Percentiles rank a stretch among this genome's conserved stretches.
Evolutionary conservation across 2,797 vertebrate genomes (phyloP).

Genomic region (Dicrostonyx torquatus): DNA sequence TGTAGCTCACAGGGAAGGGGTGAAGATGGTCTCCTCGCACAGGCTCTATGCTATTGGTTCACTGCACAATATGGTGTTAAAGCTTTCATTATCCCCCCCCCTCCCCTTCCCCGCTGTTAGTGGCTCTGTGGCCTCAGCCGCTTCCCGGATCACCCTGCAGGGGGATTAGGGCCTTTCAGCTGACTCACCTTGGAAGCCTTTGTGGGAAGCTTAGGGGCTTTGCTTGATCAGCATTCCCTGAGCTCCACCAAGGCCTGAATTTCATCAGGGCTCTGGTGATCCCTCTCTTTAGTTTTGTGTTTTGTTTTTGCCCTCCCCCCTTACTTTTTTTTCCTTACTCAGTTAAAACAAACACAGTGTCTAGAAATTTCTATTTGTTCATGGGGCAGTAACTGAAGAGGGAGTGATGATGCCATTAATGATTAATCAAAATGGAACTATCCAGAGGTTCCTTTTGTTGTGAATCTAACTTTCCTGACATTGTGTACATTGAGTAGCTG

Average conservation of each 20-base stretch:
- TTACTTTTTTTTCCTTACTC: conserved; percentile 64
- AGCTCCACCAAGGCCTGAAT: conserved; percentile 43
- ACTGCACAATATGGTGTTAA: not conserved
- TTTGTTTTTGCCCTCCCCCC: conserved; percentile 4
- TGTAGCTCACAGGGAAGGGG: not conserved
- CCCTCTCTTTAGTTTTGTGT: conserved; percentile 59
- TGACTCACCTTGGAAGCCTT: conserved; percentile 76
- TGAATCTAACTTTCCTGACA: conserved; percentile 39
- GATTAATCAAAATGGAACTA: conserved; percentile 39
- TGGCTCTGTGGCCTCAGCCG: conserved; percentile 36
- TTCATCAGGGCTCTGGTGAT: conserved; percentile 31
- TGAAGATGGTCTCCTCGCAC: not conserved
- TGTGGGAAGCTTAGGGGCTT: conserved; percentile 73
- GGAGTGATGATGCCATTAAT: not conserved
- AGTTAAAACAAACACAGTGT: conserved; percentile 69
- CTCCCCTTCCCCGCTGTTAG: conserved; percentile 9
- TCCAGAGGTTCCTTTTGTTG: conserved; percentile 38
- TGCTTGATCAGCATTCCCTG: conserved; percentile 73
- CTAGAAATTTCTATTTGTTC: conserved; percentile 68
- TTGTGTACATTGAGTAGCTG: not conserved
- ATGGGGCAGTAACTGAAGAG: conserved; percentile 50
- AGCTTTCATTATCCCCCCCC: not conserved
- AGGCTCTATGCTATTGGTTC: not conserved
- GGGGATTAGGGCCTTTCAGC: conserved; percentile 78
- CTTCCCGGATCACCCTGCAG: conserved; percentile 40